Evolutionary conservation across 1,140 invertebrate species (phyloP).

Genomic region (Drosophila virilis): DNA sequence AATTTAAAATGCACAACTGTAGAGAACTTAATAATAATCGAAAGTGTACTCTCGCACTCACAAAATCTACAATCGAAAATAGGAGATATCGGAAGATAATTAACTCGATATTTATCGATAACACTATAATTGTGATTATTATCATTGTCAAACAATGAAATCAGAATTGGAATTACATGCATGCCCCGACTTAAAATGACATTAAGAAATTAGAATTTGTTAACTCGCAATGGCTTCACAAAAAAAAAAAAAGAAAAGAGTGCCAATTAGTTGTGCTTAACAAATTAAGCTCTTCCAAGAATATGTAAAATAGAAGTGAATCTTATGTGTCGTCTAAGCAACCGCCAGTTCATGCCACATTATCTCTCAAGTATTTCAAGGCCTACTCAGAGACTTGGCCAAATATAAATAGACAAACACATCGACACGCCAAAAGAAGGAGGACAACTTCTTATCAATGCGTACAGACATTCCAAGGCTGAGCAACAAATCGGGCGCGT

Average conservation of each 20-base stretch:
- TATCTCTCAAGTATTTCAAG: background rate
- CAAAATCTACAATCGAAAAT: too few relatives aligned
- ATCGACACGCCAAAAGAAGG: slow-evolving; percentile 28
- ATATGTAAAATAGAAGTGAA: background rate
- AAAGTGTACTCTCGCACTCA: too few relatives aligned
- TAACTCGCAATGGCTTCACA: too few relatives aligned
- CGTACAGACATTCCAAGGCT: slow-evolving; percentile 27
- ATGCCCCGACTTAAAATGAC: too few relatives aligned
- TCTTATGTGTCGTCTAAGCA: background rate
- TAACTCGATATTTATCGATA: too few relatives aligned
- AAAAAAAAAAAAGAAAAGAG: too few relatives aligned
- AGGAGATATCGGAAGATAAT: too few relatives aligned
- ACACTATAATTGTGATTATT: too few relatives aligned
- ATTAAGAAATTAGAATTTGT: too few relatives aligned
- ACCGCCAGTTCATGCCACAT: background rate
- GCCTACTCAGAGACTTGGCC: background rate
- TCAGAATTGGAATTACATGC: too few relatives aligned
- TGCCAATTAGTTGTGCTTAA: slow-evolving; percentile 10
- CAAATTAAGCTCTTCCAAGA: background rate
- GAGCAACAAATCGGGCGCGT: background rate
- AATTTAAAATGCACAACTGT: background rate
- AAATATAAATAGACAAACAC: slow-evolving; percentile 29
- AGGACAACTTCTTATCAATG: slow-evolving; percentile 9
- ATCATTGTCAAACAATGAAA: too few relatives aligned
- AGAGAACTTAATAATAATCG: background rate